Conservation (phyloP, 1,140 invertebrate species). For the Hycleus phaleratus region DNA sequence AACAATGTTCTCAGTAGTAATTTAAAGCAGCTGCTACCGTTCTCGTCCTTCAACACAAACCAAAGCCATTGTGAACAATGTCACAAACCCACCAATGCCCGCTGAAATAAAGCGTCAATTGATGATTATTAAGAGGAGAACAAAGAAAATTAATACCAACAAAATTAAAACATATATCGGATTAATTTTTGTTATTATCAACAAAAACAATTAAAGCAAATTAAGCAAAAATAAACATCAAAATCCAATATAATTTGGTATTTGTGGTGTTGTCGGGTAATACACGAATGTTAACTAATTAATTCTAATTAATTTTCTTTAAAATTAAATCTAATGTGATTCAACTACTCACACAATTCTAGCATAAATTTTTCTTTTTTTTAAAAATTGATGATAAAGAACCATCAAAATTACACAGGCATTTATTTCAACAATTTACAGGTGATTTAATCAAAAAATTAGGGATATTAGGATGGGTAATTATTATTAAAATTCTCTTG, state of each 20-base stretch:
- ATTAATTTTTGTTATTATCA: conserved; percentile 1
- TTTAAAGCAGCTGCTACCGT: conserved; percentile 53
- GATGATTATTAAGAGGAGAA: background rate
- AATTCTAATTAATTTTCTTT: background rate
- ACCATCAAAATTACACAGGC: conserved; percentile 20
- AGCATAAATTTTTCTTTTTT: conserved; percentile 14
- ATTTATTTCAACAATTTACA: background rate
- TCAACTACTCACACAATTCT: conserved; percentile 17
- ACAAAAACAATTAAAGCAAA: conserved; percentile 29
- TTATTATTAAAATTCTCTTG: background rate
- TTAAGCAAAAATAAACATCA: conserved; percentile 28
- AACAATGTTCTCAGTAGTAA: conserved; percentile 40
- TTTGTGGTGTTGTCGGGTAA: conserved; percentile 16
- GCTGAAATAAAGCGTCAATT: conserved; percentile 31
- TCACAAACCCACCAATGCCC: conserved; percentile 36
- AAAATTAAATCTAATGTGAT: background rate
- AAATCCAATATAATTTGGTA: conserved; percentile 21
- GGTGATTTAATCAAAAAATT: background rate
- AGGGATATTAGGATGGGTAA: background rate
- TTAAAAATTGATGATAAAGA: conserved; percentile 6
- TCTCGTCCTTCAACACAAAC: conserved; percentile 43
- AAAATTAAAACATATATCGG: too few relatives aligned
- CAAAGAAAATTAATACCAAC: too few relatives aligned
- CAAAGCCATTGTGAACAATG: conserved; percentile 38
- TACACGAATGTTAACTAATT: background rate